These are phyloP conservation scores for Pantelozetes paolii DNA, from an alignment of 2,888 invertebrate genomes.

Conservation along the genomic window DNA sequence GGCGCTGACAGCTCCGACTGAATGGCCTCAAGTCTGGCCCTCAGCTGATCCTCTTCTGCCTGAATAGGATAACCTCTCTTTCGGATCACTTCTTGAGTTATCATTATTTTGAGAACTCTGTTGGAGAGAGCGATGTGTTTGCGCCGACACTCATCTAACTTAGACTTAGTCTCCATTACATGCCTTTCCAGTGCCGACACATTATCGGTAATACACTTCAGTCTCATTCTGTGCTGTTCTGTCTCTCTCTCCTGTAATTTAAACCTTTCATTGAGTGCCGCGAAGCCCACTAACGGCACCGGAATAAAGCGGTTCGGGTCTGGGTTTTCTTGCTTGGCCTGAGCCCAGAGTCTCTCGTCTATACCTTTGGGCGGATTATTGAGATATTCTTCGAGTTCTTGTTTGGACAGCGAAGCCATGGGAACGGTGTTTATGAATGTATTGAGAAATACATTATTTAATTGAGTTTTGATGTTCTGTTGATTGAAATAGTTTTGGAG, in stretches of 20 bases:
- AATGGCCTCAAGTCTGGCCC: slow-evolving; percentile 78
- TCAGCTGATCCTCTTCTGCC: slow-evolving; percentile 83
- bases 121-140: slow-evolving; percentile 76
- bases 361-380: slow-evolving; percentile 84
- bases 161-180: slow-evolving; percentile 72
- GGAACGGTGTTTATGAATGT: slow-evolving; percentile 43
- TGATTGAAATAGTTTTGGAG: slow-evolving; percentile 41
- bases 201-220: slow-evolving; percentile 69
- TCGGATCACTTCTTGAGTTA: slow-evolving; percentile 79
- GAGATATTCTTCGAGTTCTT: slow-evolving; percentile 75
- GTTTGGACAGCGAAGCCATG: slow-evolving; percentile 44
- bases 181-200: slow-evolving; percentile 72
- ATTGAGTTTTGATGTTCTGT: slow-evolving; percentile 42
- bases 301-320: slow-evolving; percentile 84
- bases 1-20: slow-evolving; percentile 82
- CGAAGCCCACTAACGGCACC: slow-evolving; percentile 86
- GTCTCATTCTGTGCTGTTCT: slow-evolving; percentile 71
- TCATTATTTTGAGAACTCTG: slow-evolving; percentile 75
- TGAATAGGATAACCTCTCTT: slow-evolving; percentile 80
- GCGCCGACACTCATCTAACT: slow-evolving; percentile 74
- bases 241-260: slow-evolving; percentile 68
- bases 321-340: slow-evolving; percentile 92
- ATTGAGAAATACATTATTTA: slow-evolving; percentile 40
- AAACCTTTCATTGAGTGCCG: slow-evolving; percentile 65
- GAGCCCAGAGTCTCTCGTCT: slow-evolving; percentile 87